phyloP scores from a whole-genome alignment of 2,113 vertebrate species.

The Orientallactaga bullata region DNA sequence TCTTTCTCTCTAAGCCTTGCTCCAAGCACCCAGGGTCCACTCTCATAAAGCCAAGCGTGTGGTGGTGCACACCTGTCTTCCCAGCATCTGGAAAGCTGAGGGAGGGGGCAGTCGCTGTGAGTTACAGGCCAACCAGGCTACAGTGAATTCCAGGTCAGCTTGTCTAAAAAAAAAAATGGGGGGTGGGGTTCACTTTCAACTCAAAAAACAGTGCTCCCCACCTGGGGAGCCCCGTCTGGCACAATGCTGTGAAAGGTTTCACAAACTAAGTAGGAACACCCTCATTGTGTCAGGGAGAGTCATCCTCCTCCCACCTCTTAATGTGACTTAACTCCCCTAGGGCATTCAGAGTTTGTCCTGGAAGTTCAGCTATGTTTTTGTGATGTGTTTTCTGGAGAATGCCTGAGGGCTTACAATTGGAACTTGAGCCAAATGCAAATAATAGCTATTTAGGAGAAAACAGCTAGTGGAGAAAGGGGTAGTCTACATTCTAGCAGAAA shows the following conservation, averaged over 20 bases:
- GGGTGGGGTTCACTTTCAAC: not conserved
- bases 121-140: not conserved
- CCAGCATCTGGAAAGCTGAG: too few relatives aligned
- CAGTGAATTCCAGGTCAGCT: not conserved
- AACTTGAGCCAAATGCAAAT: slow-evolving; percentile 51
- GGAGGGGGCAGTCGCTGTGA: not conserved
- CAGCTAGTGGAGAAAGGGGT: not conserved
- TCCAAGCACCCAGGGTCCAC: not conserved
- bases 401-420: slow-evolving; percentile 57
- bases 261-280: too few relatives aligned
- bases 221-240: too few relatives aligned
- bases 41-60: not conserved
- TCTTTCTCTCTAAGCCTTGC: not conserved
- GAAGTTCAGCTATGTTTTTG: slow-evolving; percentile 50
- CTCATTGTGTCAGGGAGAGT: not conserved
- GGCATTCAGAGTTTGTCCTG: not conserved
- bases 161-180: not conserved
- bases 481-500: not conserved
- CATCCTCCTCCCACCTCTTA: too few relatives aligned
- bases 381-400: slow-evolving; percentile 60
- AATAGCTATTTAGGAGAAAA: slow-evolving; percentile 29
- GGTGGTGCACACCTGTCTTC: not conserved
- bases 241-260: too few relatives aligned
- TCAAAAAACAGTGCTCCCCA: not conserved
- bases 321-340: not conserved